phyloP scores from a whole-genome alignment of 2,888 invertebrate species.

The Drosophila peninsularis region DNA sequence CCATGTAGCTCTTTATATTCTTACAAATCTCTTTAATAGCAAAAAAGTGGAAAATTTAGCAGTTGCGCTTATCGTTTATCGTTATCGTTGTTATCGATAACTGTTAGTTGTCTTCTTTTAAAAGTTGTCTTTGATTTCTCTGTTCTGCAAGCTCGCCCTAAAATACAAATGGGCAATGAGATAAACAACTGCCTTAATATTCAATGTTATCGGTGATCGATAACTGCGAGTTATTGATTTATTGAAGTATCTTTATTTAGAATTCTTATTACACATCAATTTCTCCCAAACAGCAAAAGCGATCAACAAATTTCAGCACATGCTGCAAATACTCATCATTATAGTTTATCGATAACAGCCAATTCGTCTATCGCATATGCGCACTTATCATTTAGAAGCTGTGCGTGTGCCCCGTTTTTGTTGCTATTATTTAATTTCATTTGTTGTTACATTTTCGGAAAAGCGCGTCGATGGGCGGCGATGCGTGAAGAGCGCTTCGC shows the following conservation, averaged over 20 bases:
- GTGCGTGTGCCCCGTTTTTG: conserved; percentile 51
- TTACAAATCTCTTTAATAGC: too few relatives aligned
- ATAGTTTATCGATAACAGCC: conserved; percentile 8
- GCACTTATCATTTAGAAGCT: neutral
- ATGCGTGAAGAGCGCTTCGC: conserved; percentile 69
- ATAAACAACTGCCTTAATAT: neutral
- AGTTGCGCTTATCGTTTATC: neutral
- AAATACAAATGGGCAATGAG: neutral
- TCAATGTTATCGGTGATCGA: neutral
- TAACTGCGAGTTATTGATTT: too few relatives aligned
- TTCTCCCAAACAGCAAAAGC: too few relatives aligned
- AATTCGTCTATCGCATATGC: conserved; percentile 22
- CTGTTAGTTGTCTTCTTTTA: neutral
- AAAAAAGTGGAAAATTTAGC: neutral
- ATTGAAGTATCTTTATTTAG: too few relatives aligned
- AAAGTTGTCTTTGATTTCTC: neutral
- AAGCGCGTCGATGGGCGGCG: conserved; percentile 59
- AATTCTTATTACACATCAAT: too few relatives aligned
- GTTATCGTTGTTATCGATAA: neutral
- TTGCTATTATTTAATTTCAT: conserved; percentile 74
- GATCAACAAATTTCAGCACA: too few relatives aligned
- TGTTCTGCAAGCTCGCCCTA: neutral
- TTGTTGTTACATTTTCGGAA: conserved; percentile 75
- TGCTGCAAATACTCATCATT: neutral
- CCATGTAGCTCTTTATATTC: too few relatives aligned